Percentiles rank a stretch among this genome's conserved stretches.
Conservation (phyloP, 2,113 vertebrate species). For the Anarrhichthys ocellatus region DNA sequence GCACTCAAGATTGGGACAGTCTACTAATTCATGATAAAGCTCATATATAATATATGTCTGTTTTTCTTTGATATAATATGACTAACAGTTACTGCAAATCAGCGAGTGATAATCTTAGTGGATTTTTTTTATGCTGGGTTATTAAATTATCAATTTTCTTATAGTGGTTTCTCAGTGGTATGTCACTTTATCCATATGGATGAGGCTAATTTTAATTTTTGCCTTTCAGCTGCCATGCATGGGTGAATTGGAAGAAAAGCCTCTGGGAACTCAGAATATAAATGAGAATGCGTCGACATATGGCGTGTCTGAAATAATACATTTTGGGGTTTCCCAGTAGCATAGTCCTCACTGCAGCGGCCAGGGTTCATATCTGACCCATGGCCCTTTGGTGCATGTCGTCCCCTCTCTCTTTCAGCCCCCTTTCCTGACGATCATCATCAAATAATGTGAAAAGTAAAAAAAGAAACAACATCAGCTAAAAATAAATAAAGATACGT, state of each 20-base stretch:
- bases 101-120: not conserved
- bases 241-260: conserved; percentile 67
- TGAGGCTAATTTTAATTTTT: conserved; percentile 61
- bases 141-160: not conserved
- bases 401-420: not conserved
- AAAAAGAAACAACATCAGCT: too few species aligned
- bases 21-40: conserved; percentile 38
- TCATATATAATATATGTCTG: conserved; percentile 20
- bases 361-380: not conserved
- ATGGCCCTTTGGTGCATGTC: not conserved
- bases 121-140: not conserved
- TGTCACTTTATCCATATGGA: conserved; percentile 63
- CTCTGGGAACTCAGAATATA: conserved; percentile 63
- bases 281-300: conserved; percentile 64
- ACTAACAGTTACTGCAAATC: conserved; percentile 11
- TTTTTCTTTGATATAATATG: conserved; percentile 32
- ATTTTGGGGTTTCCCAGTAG: not conserved
- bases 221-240: conserved; percentile 58
- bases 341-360: not conserved
- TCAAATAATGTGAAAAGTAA: not conserved
- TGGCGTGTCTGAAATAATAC: conserved; percentile 54
- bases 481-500: conserved; percentile 31
- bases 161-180: not conserved
- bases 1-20: conserved; percentile 23
- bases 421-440: not conserved